Conservation (phyloP, 30 jellyfish, hydroid and myxozoan species). For the Pseudorhiza aurosa region DNA sequence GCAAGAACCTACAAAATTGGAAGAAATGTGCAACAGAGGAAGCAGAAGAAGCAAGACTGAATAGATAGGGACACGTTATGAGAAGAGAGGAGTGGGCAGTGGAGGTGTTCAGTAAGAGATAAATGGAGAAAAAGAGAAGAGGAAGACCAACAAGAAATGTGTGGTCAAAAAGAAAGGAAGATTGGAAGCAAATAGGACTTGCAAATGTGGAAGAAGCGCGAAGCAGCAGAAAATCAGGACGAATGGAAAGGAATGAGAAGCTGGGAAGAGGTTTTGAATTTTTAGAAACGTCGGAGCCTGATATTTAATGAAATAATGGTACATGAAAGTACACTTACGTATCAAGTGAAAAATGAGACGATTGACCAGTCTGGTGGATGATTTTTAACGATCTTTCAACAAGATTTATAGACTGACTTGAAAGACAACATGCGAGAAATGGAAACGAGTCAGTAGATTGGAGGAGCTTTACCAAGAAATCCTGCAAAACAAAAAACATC, state of each 20-base stretch:
- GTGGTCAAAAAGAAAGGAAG: neutral
- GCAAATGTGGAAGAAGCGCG: neutral
- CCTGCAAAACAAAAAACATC: slow-evolving; percentile 23
- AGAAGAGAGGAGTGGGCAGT: neutral
- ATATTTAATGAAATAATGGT: neutral
- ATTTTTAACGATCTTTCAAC: slow-evolving; percentile 26
- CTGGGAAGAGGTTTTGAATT: neutral
- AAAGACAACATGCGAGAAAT: slow-evolving; percentile 39
- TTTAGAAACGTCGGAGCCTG: neutral
- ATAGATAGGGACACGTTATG: no score
- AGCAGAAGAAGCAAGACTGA: neutral
- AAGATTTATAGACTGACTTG: slow-evolving; percentile 17
- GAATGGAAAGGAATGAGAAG: neutral
- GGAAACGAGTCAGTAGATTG: slow-evolving; percentile 25
- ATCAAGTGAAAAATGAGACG: slow-evolving; percentile 13
- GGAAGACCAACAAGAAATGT: neutral
- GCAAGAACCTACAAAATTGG: no score
- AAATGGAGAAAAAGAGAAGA: neutral
- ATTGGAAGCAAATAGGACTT: neutral
- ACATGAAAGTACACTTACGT: neutral
- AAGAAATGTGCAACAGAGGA: neutral
- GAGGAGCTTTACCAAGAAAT: neutral
- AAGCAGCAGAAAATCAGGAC: neutral
- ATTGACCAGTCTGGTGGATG: neutral
- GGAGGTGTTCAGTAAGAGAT: neutral